Evolutionary conservation across 2,888 invertebrate species (phyloP).

Genomic region (Caenorhabditis virilis): DNA sequence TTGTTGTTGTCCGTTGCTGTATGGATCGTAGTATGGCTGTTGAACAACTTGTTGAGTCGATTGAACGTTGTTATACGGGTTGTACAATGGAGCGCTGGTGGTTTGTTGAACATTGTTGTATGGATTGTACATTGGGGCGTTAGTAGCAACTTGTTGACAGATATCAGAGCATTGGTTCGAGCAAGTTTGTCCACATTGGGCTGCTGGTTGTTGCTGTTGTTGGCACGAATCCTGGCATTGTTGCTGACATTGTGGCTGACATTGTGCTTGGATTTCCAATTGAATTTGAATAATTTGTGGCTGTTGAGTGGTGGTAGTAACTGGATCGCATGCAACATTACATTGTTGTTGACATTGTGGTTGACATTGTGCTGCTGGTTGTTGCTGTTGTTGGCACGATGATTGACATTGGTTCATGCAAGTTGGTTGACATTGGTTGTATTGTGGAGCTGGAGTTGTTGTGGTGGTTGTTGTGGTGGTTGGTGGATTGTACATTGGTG

Average conservation of each 20-base stretch:
- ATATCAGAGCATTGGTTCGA: slow-evolving; percentile 32
- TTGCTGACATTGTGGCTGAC: slow-evolving; percentile 36
- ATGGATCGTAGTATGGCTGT: slow-evolving; percentile 19
- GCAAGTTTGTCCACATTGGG: slow-evolving; percentile 39
- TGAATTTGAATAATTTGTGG: slow-evolving; percentile 34
- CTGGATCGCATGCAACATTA: slow-evolving; percentile 14
- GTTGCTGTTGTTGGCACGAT: slow-evolving; percentile 10
- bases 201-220: slow-evolving; percentile 44
- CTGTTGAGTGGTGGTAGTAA: slow-evolving; percentile 27
- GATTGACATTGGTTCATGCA: slow-evolving; percentile 25
- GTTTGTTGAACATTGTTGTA: slow-evolving; percentile 33
- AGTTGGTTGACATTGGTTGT: slow-evolving; percentile 20
- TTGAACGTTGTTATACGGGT: slow-evolving; percentile 21
- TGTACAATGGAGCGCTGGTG: slow-evolving; percentile 1
- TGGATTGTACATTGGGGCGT: slow-evolving; percentile 7
- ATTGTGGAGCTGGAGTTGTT: slow-evolving; percentile 17
- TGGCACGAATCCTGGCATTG: slow-evolving; percentile 44
- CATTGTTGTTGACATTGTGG: slow-evolving; percentile 28
- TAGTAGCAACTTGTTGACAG: slow-evolving; percentile 29
- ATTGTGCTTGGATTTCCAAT: slow-evolving; percentile 18
- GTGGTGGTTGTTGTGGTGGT: slow-evolving; percentile 18
- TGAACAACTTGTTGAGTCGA: slow-evolving; percentile 19
- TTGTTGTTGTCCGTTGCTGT: not conserved
- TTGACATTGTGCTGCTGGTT: slow-evolving; percentile 23
- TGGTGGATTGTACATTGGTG: slow-evolving; percentile 20